A percentile compares a stretch with the other conserved stretches of the same genome.
phyloP scores from a whole-genome alignment of 2,113 vertebrate species.

The Sturnira hondurensis region DNA sequence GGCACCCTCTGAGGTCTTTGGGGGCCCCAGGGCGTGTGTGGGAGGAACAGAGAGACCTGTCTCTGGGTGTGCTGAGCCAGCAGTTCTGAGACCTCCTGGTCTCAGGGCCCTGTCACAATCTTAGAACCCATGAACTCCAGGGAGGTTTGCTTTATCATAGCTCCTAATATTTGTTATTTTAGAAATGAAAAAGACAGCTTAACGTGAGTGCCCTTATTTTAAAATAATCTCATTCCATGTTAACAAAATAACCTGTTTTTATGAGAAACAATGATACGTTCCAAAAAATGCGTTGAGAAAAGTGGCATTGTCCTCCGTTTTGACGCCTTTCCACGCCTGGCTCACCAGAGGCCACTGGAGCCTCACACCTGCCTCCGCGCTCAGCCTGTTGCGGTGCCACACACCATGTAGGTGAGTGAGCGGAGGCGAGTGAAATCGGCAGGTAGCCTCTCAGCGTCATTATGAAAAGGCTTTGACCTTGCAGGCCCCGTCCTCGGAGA shows the following conservation, averaged over 20 bases:
- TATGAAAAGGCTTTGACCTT: not conserved
- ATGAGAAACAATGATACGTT: not conserved
- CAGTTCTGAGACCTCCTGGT: not conserved
- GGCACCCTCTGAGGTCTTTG: not conserved
- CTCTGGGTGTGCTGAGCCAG: not conserved
- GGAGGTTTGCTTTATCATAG: not conserved
- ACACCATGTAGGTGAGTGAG: accelerated
- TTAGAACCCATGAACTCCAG: not conserved
- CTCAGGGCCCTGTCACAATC: not conserved
- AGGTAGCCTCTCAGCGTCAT: not conserved
- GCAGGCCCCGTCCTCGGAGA: not conserved
- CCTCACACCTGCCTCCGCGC: not conserved
- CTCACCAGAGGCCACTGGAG: not conserved
- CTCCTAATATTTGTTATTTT: not conserved
- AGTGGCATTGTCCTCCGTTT: not conserved
- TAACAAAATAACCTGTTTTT: not conserved
- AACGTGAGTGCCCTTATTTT: not conserved
- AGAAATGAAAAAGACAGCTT: not conserved
- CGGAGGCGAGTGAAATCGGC: not conserved
- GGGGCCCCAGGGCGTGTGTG: accelerated
- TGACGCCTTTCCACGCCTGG: not conserved
- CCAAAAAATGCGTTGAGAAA: not conserved
- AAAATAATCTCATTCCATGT: not conserved
- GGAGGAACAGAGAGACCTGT: not conserved
- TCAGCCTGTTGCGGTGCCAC: not conserved